A percentile compares a stretch with the other conserved stretches of the same genome.
Evolutionary conservation across 2,797 vertebrate genomes (phyloP).

Genomic region (Carapus acus): DNA sequence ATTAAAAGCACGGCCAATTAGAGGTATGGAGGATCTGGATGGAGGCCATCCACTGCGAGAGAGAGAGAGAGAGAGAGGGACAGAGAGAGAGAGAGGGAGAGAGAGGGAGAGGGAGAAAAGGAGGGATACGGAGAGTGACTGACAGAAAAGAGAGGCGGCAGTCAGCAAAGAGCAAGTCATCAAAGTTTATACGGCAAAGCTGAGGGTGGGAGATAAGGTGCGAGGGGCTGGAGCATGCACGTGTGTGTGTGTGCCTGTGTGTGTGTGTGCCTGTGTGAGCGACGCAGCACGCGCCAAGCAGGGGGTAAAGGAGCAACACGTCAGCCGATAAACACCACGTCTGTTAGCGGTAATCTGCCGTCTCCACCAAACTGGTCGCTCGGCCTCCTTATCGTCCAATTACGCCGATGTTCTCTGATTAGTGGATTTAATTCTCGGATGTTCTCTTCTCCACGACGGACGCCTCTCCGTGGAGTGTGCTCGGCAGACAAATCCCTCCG

Average conservation of each 20-base stretch:
- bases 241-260: constrained; percentile 2
- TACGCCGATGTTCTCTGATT: constrained; percentile 40
- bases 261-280: constrained; percentile 8
- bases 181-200: constrained; percentile 36
- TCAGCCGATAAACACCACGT: constrained; percentile 29
- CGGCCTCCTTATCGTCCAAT: constrained; percentile 50
- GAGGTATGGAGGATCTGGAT: constrained; percentile 65
- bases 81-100: no score
- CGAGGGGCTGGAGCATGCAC: no score
- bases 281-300: neutral
- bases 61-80: constrained; percentile 1
- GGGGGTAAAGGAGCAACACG: neutral
- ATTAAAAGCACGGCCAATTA: constrained; percentile 63
- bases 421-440: constrained; percentile 38
- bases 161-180: constrained; percentile 41
- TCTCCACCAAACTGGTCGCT: constrained; percentile 47
- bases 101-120: no score
- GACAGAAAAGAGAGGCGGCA: no score
- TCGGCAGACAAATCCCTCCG: constrained; percentile 19
- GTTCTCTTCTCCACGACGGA: constrained; percentile 22
- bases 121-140: no score
- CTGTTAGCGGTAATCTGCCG: constrained; percentile 43
- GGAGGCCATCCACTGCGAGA: constrained; percentile 49
- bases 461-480: constrained; percentile 17
- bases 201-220: constrained; percentile 15